These are phyloP conservation scores for Melieria crassipennis DNA, from an alignment of 2,888 invertebrate genomes.

Conservation along the genomic window DNA sequence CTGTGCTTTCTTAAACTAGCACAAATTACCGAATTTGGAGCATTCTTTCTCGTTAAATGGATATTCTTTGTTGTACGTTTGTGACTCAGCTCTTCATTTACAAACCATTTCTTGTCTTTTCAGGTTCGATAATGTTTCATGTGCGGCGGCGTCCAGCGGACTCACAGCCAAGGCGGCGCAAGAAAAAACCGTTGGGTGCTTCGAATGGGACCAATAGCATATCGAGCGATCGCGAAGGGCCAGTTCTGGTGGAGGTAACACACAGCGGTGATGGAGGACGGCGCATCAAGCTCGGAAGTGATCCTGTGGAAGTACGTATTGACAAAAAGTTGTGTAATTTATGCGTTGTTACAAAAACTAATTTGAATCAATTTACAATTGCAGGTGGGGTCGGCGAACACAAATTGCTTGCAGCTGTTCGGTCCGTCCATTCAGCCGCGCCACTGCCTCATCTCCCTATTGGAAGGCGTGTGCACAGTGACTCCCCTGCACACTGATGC, in stretches of 20 bases:
- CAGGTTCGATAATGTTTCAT: constrained; percentile 97
- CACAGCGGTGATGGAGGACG: constrained; percentile 71
- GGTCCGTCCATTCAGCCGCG: constrained; percentile 93
- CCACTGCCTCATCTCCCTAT: constrained; percentile 94
- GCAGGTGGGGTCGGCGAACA: constrained; percentile 81
- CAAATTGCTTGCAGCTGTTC: constrained; percentile 79
- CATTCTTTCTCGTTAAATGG: not conserved
- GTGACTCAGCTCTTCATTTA: not conserved
- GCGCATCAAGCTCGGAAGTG: constrained; percentile 71
- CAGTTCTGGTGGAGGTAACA: constrained; percentile 71
- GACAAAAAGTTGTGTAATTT: not conserved
- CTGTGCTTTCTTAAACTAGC: too few species aligned
- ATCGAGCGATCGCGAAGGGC: constrained; percentile 74
- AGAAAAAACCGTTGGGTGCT: constrained; percentile 76
- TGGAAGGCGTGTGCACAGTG: constrained; percentile 91
- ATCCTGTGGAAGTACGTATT: constrained; percentile 73
- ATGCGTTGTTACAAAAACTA: not conserved
- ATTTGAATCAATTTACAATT: constrained; percentile 7
- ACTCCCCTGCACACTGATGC: constrained; percentile 95
- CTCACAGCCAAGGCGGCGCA: constrained; percentile 86
- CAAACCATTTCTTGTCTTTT: constrained; percentile 19
- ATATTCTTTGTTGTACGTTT: not conserved
- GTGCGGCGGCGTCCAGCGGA: constrained; percentile 92
- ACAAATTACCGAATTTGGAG: constrained; percentile 15
- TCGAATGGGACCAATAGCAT: constrained; percentile 68